phyloP scores from a whole-genome alignment of 2,113 vertebrate genomes.

The Melanostigma gelatinosum region DNA sequence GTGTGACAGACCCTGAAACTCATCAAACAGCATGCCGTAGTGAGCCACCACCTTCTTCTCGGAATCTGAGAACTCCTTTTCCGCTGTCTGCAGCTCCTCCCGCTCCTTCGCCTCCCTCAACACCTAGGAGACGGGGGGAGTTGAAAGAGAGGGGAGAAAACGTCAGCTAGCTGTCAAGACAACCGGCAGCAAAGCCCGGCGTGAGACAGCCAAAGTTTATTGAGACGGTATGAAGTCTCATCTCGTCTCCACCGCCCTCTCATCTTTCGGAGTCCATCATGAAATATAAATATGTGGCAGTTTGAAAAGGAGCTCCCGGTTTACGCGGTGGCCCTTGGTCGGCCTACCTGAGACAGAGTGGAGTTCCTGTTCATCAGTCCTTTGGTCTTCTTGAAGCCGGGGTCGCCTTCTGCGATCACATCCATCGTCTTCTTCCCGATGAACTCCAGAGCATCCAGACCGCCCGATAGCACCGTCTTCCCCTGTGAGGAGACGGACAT shows the following conservation, averaged over 20 bases:
- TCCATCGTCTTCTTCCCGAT: slow-evolving; percentile 99
- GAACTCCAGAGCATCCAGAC: slow-evolving; percentile 97
- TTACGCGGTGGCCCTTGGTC: neutral
- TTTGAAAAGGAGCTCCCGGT: neutral
- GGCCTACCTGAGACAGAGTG: slow-evolving; percentile 91
- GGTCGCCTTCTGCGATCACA: slow-evolving; percentile 97
- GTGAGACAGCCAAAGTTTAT: neutral
- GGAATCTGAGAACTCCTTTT: slow-evolving; percentile 77
- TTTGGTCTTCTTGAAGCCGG: slow-evolving; percentile 97
- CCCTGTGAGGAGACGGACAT: slow-evolving; percentile 79
- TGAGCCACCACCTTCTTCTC: slow-evolving; percentile 88
- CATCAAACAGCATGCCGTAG: slow-evolving; percentile 97
- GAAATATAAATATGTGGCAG: too few species aligned
- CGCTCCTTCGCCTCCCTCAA: slow-evolving; percentile 95
- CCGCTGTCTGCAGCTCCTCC: slow-evolving; percentile 87
- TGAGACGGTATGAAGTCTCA: too few species aligned
- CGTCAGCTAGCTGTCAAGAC: neutral
- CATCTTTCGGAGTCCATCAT: neutral
- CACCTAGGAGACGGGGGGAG: slow-evolving; percentile 79
- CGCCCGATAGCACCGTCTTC: slow-evolving; percentile 91
- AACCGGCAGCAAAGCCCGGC: neutral
- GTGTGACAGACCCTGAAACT: slow-evolving; percentile 96
- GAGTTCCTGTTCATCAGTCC: slow-evolving; percentile 89
- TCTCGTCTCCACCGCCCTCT: neutral
- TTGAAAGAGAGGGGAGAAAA: neutral